Conservation (phyloP, 2,113 vertebrate species). For the Epinephelus moara region DNA sequence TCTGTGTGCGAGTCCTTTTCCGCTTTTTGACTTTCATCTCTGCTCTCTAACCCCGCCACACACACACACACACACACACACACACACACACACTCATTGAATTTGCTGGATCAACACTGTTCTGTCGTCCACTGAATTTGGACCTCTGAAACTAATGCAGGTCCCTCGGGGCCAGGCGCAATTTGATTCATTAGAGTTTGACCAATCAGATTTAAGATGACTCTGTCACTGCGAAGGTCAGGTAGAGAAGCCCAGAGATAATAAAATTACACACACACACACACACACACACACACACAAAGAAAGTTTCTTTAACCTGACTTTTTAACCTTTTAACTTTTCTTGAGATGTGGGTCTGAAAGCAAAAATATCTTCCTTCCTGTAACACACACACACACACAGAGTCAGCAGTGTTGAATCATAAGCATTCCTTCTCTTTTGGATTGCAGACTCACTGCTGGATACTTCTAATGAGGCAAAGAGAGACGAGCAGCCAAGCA, state of each 20-base stretch:
- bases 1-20: too few species aligned
- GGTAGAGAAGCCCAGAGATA: background rate
- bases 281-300: constrained; percentile 12
- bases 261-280: background rate
- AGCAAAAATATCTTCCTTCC: background rate
- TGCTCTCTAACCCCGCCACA: background rate
- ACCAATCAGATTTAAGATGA: constrained; percentile 32
- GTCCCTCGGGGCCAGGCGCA: background rate
- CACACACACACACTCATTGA: background rate
- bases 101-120: constrained; percentile 27
- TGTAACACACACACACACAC: background rate
- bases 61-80: background rate
- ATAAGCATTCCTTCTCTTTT: background rate
- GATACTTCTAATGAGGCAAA: background rate
- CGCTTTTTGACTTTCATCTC: too few species aligned
- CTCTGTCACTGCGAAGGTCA: constrained; percentile 38
- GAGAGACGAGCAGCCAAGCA: background rate
- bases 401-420: background rate
- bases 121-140: constrained; percentile 16
- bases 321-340: constrained; percentile 2
- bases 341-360: background rate
- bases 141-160: constrained; percentile 14
- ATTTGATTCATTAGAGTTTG: constrained; percentile 40
- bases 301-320: background rate
- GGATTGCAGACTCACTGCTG: background rate